A percentile compares a stretch with the other conserved stretches of the same genome.
Evolutionary conservation across 2,113 vertebrate species (phyloP).

Genomic region (Actenoides lindsayi): DNA sequence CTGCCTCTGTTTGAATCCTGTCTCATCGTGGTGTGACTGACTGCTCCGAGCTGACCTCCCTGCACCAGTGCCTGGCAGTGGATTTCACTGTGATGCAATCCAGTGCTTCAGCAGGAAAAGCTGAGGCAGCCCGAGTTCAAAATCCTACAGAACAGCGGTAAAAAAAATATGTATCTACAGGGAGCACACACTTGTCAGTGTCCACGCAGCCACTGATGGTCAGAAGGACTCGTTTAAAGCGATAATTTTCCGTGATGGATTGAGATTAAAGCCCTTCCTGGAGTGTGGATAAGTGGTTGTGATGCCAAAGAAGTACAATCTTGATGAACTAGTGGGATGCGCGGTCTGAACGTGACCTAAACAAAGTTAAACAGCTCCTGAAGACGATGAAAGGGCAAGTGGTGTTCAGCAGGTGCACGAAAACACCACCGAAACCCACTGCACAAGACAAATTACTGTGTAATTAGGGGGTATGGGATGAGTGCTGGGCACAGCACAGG

Average conservation of each 20-base stretch:
- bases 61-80: accelerated
- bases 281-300: background rate
- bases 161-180: background rate
- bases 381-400: background rate
- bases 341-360: background rate
- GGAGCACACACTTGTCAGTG: background rate
- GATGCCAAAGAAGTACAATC: background rate
- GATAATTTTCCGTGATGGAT: background rate
- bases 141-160: background rate
- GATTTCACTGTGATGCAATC: background rate
- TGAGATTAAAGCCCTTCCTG: background rate
- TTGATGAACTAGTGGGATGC: background rate
- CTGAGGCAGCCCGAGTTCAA: background rate
- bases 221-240: background rate
- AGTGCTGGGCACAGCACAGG: background rate
- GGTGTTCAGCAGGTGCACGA: background rate
- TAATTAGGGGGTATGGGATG: background rate
- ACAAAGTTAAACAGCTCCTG: background rate
- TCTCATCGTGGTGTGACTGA: accelerated
- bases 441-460: accelerated
- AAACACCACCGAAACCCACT: background rate
- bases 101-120: background rate
- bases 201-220: background rate
- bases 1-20: background rate
- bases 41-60: accelerated